Conservation (phyloP, 2,888 invertebrate genomes). For the Hirudinaria manillensis region DNA sequence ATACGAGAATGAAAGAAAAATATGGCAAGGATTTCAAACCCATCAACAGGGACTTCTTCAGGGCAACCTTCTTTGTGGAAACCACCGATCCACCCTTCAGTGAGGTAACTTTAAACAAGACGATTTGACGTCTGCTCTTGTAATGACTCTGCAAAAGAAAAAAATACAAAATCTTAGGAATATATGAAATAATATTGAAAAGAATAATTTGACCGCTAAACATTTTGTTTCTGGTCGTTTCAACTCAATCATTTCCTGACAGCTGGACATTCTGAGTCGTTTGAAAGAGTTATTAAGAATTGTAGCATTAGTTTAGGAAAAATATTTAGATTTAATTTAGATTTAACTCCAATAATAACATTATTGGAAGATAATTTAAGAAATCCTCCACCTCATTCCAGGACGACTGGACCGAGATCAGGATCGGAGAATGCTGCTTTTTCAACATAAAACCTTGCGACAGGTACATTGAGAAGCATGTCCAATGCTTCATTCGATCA, state of each 20-base stretch:
- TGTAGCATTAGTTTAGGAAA: too few species aligned
- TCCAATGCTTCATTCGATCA: not conserved
- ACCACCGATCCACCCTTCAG: conserved; percentile 53
- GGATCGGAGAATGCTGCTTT: conserved; percentile 63
- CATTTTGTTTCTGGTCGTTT: too few species aligned
- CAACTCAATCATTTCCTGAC: too few species aligned
- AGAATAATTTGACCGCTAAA: too few species aligned
- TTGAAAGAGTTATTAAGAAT: too few species aligned
- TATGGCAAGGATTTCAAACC: conserved; percentile 42
- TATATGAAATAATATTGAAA: too few species aligned
- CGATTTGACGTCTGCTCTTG: not conserved
- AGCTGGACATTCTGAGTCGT: too few species aligned
- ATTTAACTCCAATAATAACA: too few species aligned
- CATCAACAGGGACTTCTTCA: conserved; percentile 61
- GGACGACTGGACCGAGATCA: conserved; percentile 67
- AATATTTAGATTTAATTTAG: too few species aligned
- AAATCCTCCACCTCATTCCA: conserved; percentile 46
- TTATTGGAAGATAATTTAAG: too few species aligned
- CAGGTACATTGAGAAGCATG: not conserved
- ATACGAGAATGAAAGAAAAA: conserved; percentile 58
- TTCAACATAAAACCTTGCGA: conserved; percentile 63
- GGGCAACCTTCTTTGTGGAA: conserved; percentile 67
- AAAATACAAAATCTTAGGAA: too few species aligned
- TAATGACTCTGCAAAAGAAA: too few species aligned
- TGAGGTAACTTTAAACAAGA: conserved; percentile 42